Evolutionary conservation across 2,113 vertebrate genomes (phyloP).

Genomic region (Tenebrosternarchus preto): DNA sequence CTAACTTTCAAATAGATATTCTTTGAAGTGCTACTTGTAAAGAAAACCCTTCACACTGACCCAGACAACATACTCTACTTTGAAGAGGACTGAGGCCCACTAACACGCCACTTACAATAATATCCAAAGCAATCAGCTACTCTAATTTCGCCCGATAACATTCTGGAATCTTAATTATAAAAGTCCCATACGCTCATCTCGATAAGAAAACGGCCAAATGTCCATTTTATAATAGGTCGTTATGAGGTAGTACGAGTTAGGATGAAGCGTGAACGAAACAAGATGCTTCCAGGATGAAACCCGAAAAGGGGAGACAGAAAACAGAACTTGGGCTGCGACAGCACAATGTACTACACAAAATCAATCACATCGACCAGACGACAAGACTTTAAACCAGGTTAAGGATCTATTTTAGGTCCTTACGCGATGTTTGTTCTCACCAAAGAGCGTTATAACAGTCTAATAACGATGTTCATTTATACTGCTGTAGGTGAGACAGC

Average conservation of each 20-base stretch:
- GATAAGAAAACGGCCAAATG: slow-evolving; percentile 53
- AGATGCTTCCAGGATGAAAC: slow-evolving; percentile 57
- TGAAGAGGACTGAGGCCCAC: slow-evolving; percentile 57
- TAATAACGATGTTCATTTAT: neutral
- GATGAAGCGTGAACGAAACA: slow-evolving; percentile 64
- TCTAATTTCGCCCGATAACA: slow-evolving; percentile 60
- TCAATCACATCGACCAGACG: slow-evolving; percentile 70
- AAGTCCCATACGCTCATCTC: slow-evolving; percentile 48
- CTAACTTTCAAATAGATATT: too few relatives aligned
- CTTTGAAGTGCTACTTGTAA: slow-evolving; percentile 12
- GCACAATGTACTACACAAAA: slow-evolving; percentile 51
- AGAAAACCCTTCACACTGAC: slow-evolving; percentile 54
- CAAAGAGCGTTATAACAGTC: neutral
- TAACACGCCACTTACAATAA: slow-evolving; percentile 45
- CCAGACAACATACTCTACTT: slow-evolving; percentile 61
- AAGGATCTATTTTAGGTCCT: neutral
- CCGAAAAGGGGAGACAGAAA: slow-evolving; percentile 58
- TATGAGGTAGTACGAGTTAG: slow-evolving; percentile 66
- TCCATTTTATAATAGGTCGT: slow-evolving; percentile 70
- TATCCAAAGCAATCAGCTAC: slow-evolving; percentile 54
- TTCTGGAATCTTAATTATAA: slow-evolving; percentile 55
- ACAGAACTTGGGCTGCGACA: slow-evolving; percentile 36
- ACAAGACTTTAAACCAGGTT: slow-evolving; percentile 57
- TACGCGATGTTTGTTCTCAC: neutral
- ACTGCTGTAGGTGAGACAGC: neutral